Evolutionary conservation across 2,113 vertebrate species (phyloP).

Genomic region (Peromyscus polionotus): DNA sequence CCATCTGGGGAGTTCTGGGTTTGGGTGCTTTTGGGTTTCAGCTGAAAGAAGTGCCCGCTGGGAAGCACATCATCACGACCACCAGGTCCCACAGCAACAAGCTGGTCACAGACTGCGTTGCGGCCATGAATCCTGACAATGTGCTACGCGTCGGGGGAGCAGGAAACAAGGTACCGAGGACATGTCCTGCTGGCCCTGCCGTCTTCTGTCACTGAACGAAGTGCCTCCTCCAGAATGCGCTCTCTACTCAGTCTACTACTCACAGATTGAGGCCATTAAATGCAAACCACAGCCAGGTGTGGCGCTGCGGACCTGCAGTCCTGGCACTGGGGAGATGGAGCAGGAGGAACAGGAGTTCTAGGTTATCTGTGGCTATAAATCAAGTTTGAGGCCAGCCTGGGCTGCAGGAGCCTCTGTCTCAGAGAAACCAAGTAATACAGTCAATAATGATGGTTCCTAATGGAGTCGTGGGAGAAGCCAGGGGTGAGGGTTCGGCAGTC

Average conservation of each 20-base stretch:
- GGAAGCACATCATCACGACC: constrained; percentile 93
- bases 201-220: not conserved
- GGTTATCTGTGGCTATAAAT: not conserved
- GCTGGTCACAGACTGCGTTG: constrained; percentile 93
- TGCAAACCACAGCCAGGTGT: not conserved
- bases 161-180: constrained; percentile 94
- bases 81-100: constrained; percentile 97
- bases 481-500: not conserved
- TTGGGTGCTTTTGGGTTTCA: constrained; percentile 96
- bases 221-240: not conserved
- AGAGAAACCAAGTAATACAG: not conserved
- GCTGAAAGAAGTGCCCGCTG: constrained; percentile 92
- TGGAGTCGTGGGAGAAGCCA: not conserved
- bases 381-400: not conserved
- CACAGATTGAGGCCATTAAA: not conserved
- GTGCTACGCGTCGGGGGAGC: constrained; percentile 96
- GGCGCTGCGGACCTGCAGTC: no score
- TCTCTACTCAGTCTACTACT: not conserved
- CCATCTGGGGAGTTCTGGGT: constrained; percentile 96
- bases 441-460: not conserved
- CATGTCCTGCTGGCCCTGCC: not conserved
- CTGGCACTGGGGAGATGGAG: not conserved
- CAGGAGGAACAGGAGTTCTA: not conserved
- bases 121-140: constrained; percentile 94
- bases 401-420: not conserved